Evolutionary conservation across 2,797 vertebrate genomes (phyloP).

Genomic region (Falco peregrinus): DNA sequence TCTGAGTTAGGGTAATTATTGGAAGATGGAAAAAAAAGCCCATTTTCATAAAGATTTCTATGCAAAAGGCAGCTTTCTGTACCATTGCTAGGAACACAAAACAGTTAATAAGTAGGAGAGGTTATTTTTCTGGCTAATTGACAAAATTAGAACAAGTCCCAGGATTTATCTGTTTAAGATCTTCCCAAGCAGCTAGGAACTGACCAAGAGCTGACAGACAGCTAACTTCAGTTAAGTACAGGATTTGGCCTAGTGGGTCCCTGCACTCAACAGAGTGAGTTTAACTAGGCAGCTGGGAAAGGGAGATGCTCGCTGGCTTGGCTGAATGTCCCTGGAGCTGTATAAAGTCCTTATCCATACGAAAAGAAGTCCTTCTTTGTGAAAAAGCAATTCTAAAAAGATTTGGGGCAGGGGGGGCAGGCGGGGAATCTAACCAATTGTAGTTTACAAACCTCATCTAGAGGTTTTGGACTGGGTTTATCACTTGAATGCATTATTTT

Average conservation of each 20-base stretch:
- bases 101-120: neutral
- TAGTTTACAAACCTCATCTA: neutral
- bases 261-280: neutral
- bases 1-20: neutral
- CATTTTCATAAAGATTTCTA: neutral
- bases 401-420: accelerated
- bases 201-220: neutral
- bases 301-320: neutral
- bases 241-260: neutral
- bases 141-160: neutral
- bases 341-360: neutral
- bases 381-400: neutral
- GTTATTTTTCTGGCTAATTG: neutral
- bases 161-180: neutral
- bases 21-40: neutral
- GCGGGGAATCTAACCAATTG: neutral
- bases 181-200: neutral
- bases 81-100: neutral
- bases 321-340: neutral
- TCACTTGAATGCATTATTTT: neutral
- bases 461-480: neutral
- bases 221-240: neutral
- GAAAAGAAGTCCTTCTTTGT: neutral
- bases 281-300: neutral
- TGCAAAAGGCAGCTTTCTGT: neutral